A percentile compares a stretch with the other conserved stretches of the same genome.
Conservation (phyloP, 2,888 invertebrate species). For the Stenodema calcarata region DNA sequence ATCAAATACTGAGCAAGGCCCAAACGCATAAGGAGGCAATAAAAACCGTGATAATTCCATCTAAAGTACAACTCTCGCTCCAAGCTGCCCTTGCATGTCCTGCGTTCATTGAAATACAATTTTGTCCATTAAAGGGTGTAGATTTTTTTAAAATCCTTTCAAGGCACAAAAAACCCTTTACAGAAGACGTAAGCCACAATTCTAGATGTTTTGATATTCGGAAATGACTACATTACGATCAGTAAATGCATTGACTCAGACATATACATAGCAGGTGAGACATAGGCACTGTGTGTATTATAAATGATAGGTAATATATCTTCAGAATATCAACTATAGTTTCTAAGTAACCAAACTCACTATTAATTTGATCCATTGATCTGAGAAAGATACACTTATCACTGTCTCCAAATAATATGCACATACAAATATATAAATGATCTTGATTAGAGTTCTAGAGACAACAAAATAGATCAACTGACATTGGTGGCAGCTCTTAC, state of each 20-base stretch:
- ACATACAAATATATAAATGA: slow-evolving; percentile 43
- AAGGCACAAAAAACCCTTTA: neutral
- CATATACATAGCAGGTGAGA: slow-evolving; percentile 37
- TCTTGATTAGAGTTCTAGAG: slow-evolving; percentile 21
- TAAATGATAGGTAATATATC: slow-evolving; percentile 3
- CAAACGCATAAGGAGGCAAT: too few species aligned
- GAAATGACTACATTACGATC: neutral
- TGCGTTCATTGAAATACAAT: too few species aligned
- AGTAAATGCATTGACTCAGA: slow-evolving; percentile 46
- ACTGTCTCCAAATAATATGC: slow-evolving; percentile 17
- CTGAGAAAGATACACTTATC: slow-evolving; percentile 28
- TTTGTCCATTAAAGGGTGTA: too few species aligned
- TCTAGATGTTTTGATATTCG: neutral
- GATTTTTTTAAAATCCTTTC: too few species aligned
- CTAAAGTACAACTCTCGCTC: too few species aligned
- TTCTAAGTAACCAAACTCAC: slow-evolving; percentile 21
- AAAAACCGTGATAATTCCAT: too few species aligned
- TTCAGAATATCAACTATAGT: slow-evolving; percentile 12
- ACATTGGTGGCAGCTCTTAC: slow-evolving; percentile 14
- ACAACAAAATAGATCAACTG: neutral
- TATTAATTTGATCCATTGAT: slow-evolving; percentile 12
- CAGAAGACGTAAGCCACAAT: neutral
- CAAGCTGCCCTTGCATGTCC: too few species aligned
- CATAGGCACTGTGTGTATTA: slow-evolving; percentile 53
- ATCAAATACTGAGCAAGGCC: too few species aligned